Percentiles rank a stretch among this genome's conserved stretches.
Evolutionary conservation across 2,888 invertebrate genomes (phyloP).

Genomic region (Suillia variegata): DNA sequence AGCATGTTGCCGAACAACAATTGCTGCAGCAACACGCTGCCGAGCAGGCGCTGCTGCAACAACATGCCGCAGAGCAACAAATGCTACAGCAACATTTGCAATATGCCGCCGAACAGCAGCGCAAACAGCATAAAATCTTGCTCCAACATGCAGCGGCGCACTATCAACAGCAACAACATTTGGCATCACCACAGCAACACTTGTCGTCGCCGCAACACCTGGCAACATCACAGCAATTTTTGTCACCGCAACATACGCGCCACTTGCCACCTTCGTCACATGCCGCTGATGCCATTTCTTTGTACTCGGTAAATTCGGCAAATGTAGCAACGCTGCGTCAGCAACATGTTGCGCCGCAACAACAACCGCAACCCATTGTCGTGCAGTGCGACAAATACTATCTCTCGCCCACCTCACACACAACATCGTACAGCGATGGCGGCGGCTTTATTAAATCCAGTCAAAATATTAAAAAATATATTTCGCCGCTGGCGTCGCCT

Average conservation of each 20-base stretch:
- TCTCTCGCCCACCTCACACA: slow-evolving; percentile 56
- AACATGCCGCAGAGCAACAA: slow-evolving; percentile 3
- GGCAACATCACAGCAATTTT: slow-evolving; percentile 9
- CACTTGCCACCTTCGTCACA: not conserved
- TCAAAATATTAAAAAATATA: slow-evolving; percentile 58
- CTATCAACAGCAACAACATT: slow-evolving; percentile 29
- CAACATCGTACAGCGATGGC: slow-evolving; percentile 53
- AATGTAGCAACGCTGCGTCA: slow-evolving; percentile 54
- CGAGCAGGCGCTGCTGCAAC: not conserved
- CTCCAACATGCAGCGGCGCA: slow-evolving; percentile 27
- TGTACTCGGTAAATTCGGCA: slow-evolving; percentile 53
- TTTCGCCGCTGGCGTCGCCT: slow-evolving; percentile 53
- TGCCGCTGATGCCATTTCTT: slow-evolving; percentile 42
- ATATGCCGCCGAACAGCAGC: slow-evolving; percentile 16
- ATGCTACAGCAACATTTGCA: slow-evolving; percentile 14
- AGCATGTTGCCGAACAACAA: slow-evolving; percentile 17
- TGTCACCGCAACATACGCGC: not conserved
- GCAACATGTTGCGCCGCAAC: slow-evolving; percentile 47
- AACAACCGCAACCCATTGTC: slow-evolving; percentile 52
- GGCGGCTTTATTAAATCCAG: slow-evolving; percentile 58
- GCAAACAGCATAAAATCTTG: slow-evolving; percentile 26
- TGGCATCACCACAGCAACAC: slow-evolving; percentile 33
- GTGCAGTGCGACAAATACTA: slow-evolving; percentile 60
- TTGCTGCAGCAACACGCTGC: slow-evolving; percentile 13
- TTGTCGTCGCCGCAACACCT: slow-evolving; percentile 28